phyloP scores from a whole-genome alignment of 2,888 invertebrate species.

The Cybosia mesomella region DNA sequence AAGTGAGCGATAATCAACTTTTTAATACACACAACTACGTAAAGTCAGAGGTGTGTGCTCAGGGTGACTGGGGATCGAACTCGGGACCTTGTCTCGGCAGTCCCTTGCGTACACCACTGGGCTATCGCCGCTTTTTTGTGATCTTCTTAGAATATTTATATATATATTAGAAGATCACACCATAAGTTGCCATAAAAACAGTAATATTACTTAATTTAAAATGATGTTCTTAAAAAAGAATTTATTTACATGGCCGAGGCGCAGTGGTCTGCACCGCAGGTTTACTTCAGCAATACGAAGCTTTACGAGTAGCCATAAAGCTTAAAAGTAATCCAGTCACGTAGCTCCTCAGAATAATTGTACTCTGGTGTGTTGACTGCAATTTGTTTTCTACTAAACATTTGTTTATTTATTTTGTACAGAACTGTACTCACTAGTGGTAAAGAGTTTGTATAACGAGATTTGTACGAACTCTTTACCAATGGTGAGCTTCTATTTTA shows the following conservation, averaged over 20 bases:
- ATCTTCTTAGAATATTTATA: no score
- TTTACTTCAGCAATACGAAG: slow-evolving; percentile 21
- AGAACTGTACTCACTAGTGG: neutral
- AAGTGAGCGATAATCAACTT: no score
- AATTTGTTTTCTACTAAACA: neutral
- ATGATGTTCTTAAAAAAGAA: neutral
- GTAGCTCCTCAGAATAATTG: slow-evolving; percentile 8
- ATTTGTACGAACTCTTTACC: neutral
- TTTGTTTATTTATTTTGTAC: neutral
- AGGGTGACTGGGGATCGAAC: no score
- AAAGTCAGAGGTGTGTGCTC: no score
- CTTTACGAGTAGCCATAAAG: slow-evolving; percentile 43
- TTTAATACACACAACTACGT: no score
- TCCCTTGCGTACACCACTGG: no score
- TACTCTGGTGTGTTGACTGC: slow-evolving; percentile 1
- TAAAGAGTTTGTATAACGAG: neutral
- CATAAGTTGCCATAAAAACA: neutral
- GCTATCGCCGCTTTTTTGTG: no score
- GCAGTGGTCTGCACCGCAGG: neutral
- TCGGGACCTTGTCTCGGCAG: no score
- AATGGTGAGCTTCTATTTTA: no score
- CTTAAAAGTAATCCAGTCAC: slow-evolving; percentile 37
- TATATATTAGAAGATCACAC: neutral
- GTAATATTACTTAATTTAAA: neutral
- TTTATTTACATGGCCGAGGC: slow-evolving; percentile 19